Conservation (phyloP, 2,797 vertebrate species). For the Avahi laniger region DNA sequence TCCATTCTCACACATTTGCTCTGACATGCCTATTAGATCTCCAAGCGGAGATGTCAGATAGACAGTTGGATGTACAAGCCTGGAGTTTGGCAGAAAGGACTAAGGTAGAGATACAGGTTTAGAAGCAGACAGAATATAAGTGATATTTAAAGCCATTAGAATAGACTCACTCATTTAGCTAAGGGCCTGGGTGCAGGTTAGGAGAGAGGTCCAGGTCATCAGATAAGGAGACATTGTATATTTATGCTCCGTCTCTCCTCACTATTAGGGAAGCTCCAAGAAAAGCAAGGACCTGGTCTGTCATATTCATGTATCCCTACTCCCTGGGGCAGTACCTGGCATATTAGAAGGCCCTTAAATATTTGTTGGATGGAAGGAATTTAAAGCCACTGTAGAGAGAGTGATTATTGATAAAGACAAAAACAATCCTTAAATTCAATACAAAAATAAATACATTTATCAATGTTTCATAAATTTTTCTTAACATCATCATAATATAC, state of each 20-base stretch:
- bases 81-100: not conserved
- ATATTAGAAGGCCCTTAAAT: not conserved
- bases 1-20: not conserved
- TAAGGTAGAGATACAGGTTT: not conserved
- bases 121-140: not conserved
- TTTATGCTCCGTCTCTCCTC: not conserved
- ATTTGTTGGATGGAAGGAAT: not conserved
- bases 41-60: not conserved
- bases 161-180: not conserved
- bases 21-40: not conserved
- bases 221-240: not conserved
- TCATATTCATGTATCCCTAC: not conserved
- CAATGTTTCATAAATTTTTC: not conserved
- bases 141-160: not conserved
- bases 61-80: not conserved
- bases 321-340: not conserved
- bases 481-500: constrained; percentile 23
- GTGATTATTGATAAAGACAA: not conserved
- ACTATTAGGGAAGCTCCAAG: not conserved
- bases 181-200: not conserved
- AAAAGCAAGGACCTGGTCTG: constrained; percentile 19
- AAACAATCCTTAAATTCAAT: not conserved
- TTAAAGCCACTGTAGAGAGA: constrained; percentile 9
- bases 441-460: constrained; percentile 23
- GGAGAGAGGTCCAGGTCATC: not conserved